A percentile compares a stretch with the other conserved stretches of the same genome.
Evolutionary conservation across 2,797 vertebrate species (phyloP).

Genomic region (Acrossocheilus wenchowensis): DNA sequence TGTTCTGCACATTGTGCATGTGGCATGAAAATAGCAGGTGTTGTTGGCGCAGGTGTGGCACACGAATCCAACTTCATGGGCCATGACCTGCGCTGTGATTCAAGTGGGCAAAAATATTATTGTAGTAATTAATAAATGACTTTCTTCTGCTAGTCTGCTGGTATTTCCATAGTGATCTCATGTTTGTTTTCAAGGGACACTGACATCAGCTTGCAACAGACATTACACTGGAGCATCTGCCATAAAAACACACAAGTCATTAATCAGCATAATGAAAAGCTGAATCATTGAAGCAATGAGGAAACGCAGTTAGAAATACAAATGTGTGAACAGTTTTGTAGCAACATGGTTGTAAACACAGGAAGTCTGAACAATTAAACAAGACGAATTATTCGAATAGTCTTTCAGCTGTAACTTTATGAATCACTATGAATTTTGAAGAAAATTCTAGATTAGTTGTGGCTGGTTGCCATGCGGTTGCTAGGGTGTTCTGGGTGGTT

Average conservation of each 20-base stretch:
- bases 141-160: conserved; percentile 55
- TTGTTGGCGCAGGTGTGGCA: conserved; percentile 45
- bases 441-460: not conserved
- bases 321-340: not conserved
- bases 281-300: conserved; percentile 45
- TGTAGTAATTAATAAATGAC: conserved; percentile 65
- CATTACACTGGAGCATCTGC: conserved; percentile 53
- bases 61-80: conserved; percentile 48
- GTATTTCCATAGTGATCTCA: conserved; percentile 67
- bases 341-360: conserved; percentile 14
- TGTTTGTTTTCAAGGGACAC: conserved; percentile 59
- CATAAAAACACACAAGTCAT: conserved; percentile 56
- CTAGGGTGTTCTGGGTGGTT: not conserved
- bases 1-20: conserved; percentile 6
- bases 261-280: conserved; percentile 58
- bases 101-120: conserved; percentile 62
- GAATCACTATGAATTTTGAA: not conserved
- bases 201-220: conserved; percentile 58
- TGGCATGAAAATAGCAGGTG: conserved; percentile 50
- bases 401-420: conserved; percentile 12
- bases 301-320: conserved; percentile 25
- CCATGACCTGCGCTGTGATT: conserved; percentile 49
- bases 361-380: conserved; percentile 30
- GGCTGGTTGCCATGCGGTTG: not conserved
- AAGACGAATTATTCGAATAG: not conserved